Base-by-base conservation (phyloP, 2,797 vertebrate genomes). In the Parauchenoglanis punctatus region DNA sequence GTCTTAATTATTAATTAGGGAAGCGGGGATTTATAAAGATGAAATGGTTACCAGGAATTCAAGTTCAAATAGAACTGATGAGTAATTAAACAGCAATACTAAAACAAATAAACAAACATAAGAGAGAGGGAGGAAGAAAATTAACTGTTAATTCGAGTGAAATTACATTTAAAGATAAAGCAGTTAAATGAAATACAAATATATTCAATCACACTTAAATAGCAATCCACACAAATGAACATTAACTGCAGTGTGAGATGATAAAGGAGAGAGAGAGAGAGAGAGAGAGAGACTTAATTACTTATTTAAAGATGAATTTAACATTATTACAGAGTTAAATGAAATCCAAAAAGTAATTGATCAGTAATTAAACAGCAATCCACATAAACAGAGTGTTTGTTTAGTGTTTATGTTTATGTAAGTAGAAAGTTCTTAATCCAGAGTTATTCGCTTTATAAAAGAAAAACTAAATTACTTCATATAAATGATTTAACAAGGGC, bases 181-280 rank as follows among this genome's bases (percentile, higher is more conserved):
- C 85, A 89, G 63, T 88, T 78, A 89, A 86, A 72, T 28, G 67
- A 23, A 80, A 58, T 56, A 82, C 7, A 81, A 46, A 78, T 23
- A 65, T 8, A 49, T 65, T 82, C 59, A 28, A 82, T 82, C 80
- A 17, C 80, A 82, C 59, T 82, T 82, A 82, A 82, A 63, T 46
- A 82, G 59, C 20, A 81, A 40, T 56, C 52, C 76, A 78, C 52
- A 61, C 35, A 78, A 20, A 58, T 58, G 8, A 58, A 58, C 17
- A 58, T 23, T 35, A 40, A 80, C 13, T 13, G 28, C 31, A 40
- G 20, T 25, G 28, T 20, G 76, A 56, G 52, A 31, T 7, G n/a
- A 56, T 35, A 13, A 54, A n/a, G 18, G 28, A 52, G 40, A 11
- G 20, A 75, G 23, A 49, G 76, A 11, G 72, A 75, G 44, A 23